Evolutionary conservation across 2,888 invertebrate species (phyloP), one percentile per base, ranked within the genome.

Genomic region (Drosophila barbarae): DNA sequence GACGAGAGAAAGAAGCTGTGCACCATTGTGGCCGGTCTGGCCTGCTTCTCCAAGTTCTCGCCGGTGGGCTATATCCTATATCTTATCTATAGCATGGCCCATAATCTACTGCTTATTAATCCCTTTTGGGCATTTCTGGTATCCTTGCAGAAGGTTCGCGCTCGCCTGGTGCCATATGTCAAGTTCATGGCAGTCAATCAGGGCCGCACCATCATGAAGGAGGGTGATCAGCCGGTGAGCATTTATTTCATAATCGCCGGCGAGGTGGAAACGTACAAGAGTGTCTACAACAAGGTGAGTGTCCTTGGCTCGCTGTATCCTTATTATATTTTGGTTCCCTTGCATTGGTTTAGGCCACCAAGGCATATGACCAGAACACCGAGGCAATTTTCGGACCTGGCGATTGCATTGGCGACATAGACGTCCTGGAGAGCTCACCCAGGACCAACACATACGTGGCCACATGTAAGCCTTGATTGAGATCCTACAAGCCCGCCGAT

Each of bases 241-340:
- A 85, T 94, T 35, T 94, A 94, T 85, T 94, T 93, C 85, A 90
- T 95, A 41, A 88, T 93, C 12, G 90, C 90, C 6, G 95, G 95
- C 2, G 91, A 92, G 77, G 90, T 92, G 10, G 86, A 86, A 69
- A 76, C 87, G 38, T 73, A 73, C 4, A 80, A 75, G 38, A 60
- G n/a, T 9, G 21, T 77, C 0, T 86, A 82, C 32, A 88, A 90
- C 23, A 87, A 87, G 76, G 85, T 87, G 9, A 26, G 42, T 9
- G 21, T 6, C 6, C 38, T 5, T 5, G 6, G 10, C 23, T 23
- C 23, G 7, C 7, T 21, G 21, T 21, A 21, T 21, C 21, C 23
- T 23, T 23, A 5, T 23, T 5, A 23, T 5, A 23, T 23, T 23
- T 23, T 23, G 23, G 23, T 23, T 23, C 23, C 10, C 26, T 35